phyloP scores from a whole-genome alignment of 2,113 vertebrate genomes.

The Xyliphius kryptos region DNA sequence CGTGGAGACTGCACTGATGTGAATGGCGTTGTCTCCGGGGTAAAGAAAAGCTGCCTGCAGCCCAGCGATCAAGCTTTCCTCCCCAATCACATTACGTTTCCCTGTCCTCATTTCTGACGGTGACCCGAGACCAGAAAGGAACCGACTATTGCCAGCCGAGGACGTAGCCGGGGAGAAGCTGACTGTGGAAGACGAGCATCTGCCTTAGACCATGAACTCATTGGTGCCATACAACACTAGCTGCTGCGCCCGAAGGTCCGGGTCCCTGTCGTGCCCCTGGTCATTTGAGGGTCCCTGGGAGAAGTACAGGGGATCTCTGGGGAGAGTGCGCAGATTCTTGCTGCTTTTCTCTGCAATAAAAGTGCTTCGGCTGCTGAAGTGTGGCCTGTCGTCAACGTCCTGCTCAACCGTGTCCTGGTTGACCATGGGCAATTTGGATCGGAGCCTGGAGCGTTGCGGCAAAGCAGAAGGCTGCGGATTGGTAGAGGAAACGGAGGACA shows the following conservation, averaged over 20 bases:
- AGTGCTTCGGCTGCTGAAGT: constrained; percentile 85
- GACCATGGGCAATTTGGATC: constrained; percentile 73
- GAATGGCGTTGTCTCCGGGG: constrained; percentile 34
- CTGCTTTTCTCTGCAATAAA: constrained; percentile 89
- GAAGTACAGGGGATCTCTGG: constrained; percentile 67
- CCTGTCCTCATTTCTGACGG: too few relatives aligned
- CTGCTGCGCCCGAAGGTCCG: constrained; percentile 70
- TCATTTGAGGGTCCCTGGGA: too few relatives aligned
- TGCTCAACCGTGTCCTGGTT: constrained; percentile 49
- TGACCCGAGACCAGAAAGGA: too few relatives aligned
- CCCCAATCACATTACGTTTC: too few relatives aligned
- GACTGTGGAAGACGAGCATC: constrained; percentile 25
- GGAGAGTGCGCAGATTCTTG: constrained; percentile 82
- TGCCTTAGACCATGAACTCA: constrained; percentile 97
- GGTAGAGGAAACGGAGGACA: constrained; percentile 65
- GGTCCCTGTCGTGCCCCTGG: constrained; percentile 66
- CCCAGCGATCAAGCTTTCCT: too few relatives aligned
- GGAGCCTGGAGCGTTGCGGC: constrained; percentile 78
- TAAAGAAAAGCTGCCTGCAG: too few relatives aligned
- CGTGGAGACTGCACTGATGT: constrained; percentile 39
- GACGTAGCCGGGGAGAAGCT: constrained; percentile 44
- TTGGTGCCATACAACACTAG: constrained; percentile 80
- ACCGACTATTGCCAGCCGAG: too few relatives aligned
- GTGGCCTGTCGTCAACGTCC: constrained; percentile 69
- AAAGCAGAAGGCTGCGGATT: constrained; percentile 66